Percentiles rank a stretch among this genome's conserved stretches.
These are phyloP conservation scores for Cynocephalus volans DNA, from an alignment of 2,113 vertebrate genomes.

Conservation along the genomic window DNA sequence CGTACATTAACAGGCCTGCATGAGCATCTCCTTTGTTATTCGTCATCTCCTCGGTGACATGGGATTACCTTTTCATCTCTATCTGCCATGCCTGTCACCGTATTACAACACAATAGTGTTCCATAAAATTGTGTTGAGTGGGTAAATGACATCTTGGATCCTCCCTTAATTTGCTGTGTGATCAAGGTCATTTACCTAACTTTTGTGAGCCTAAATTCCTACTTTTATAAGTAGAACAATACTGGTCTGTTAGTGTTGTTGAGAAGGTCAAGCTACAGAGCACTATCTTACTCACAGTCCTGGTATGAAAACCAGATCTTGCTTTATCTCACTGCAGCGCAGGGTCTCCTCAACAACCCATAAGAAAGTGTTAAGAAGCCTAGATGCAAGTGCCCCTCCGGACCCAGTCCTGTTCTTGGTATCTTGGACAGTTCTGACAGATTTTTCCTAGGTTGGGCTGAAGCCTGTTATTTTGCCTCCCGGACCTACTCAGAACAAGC, in stretches of 20 bases:
- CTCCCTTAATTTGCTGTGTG: not conserved
- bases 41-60: not conserved
- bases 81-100: not conserved
- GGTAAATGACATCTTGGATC: not conserved
- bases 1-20: not conserved
- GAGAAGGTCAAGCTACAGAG: not conserved
- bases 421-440: constrained; percentile 24
- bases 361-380: not conserved
- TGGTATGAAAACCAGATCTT: not conserved
- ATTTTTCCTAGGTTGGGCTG: not conserved
- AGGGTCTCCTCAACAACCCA: not conserved
- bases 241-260: not conserved
- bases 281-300: not conserved
- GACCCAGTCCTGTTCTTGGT: not conserved
- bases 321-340: not conserved
- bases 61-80: not conserved
- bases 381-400: not conserved
- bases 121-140: not conserved
- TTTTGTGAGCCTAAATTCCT: not conserved
- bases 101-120: not conserved
- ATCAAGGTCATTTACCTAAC: not conserved
- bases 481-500: constrained; percentile 22
- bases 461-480: constrained; percentile 53
- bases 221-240: not conserved
- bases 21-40: not conserved